These are phyloP conservation scores for Thereva nobilitata DNA, from an alignment of 2,888 invertebrate species.

Conservation along the genomic window DNA sequence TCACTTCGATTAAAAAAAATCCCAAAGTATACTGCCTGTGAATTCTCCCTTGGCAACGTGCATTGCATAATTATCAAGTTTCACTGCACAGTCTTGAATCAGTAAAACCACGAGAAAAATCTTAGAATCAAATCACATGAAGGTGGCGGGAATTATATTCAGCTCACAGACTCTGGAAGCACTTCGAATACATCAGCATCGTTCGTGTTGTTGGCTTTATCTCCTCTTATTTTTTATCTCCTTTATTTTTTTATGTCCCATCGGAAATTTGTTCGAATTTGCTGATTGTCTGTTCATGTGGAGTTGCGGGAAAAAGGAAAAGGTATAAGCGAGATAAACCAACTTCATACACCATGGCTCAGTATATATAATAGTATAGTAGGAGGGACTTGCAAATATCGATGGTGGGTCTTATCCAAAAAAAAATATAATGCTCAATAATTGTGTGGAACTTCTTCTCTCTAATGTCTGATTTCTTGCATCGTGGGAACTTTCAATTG, in stretches of 20 bases:
- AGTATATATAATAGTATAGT: background rate
- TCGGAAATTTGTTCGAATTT: conserved; percentile 29
- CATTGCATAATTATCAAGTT: conserved; percentile 25
- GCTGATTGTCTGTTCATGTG: conserved; percentile 13
- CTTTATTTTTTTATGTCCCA: conserved; percentile 7
- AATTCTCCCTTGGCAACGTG: conserved; percentile 22
- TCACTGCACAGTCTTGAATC: conserved; percentile 16
- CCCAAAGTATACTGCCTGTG: conserved; percentile 15
- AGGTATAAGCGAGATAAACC: background rate
- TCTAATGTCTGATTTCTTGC: conserved; percentile 6
- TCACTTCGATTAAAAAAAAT: conserved; percentile 6
- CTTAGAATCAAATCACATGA: conserved; percentile 18
- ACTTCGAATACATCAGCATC: too few species aligned
- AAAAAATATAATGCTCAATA: conserved; percentile 23
- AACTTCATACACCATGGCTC: background rate
- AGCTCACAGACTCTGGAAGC: too few species aligned
- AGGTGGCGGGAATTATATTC: conserved; percentile 3
- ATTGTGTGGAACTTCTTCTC: conserved; percentile 24
- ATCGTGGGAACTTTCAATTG: conserved; percentile 31
- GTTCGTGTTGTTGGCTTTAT: background rate
- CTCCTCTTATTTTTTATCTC: background rate
- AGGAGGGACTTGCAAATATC: background rate
- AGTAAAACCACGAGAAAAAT: conserved; percentile 6
- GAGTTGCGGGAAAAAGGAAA: background rate
- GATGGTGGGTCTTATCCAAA: conserved; percentile 11